These are phyloP conservation scores for Pemphigus obesinymphae DNA, from an alignment of 1,140 invertebrate species.

Conservation along the genomic window DNA sequence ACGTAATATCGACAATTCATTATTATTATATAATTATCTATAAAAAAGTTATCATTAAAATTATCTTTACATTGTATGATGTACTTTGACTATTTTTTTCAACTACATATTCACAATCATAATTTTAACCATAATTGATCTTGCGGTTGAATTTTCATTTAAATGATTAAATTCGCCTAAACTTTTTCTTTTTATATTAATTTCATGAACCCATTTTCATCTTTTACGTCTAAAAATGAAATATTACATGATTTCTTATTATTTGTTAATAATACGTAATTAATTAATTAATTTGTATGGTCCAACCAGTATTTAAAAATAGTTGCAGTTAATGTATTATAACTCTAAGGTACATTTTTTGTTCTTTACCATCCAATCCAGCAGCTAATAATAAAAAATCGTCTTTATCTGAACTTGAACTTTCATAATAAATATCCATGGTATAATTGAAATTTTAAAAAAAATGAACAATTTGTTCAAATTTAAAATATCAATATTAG, in stretches of 20 bases:
- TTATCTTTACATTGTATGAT: too few relatives aligned
- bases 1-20: too few relatives aligned
- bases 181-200: neutral
- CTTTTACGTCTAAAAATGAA: neutral
- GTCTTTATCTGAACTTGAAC: neutral
- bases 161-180: neutral
- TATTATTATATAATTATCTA: too few relatives aligned
- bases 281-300: too few relatives aligned
- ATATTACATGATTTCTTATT: neutral
- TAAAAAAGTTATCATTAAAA: too few relatives aligned
- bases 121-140: too few relatives aligned
- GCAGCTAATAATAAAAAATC: neutral
- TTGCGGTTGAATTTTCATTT: too few relatives aligned
- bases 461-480: too few relatives aligned
- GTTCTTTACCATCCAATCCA: neutral
- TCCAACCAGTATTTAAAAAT: neutral
- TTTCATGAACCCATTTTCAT: neutral
- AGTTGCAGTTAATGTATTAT: neutral
- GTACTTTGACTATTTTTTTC: too few relatives aligned
- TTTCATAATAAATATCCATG: neutral
- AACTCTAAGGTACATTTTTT: neutral
- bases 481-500: neutral
- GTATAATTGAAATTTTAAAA: neutral
- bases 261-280: too few relatives aligned
- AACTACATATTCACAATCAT: too few relatives aligned